Evolutionary conservation across 2,888 invertebrate genomes (phyloP).

Genomic region (Ichneumoninae sp.): DNA sequence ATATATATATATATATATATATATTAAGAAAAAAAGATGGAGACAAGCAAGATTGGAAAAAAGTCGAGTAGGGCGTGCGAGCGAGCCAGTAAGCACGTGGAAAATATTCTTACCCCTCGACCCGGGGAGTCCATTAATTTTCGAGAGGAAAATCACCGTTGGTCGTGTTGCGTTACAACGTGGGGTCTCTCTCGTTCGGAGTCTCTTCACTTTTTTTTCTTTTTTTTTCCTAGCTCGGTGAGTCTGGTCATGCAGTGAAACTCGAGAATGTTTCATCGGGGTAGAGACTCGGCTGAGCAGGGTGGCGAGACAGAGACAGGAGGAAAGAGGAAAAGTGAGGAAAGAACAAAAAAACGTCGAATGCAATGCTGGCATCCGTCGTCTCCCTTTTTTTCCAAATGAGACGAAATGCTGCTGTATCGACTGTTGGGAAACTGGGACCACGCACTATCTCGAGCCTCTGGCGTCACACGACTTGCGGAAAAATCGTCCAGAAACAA

Average conservation of each 20-base stretch:
- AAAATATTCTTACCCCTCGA: conserved; percentile 64
- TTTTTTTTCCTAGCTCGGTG: conserved; percentile 22
- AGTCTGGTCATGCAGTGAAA: conserved; percentile 71
- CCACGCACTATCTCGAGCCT: conserved; percentile 52
- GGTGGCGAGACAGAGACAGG: conserved; percentile 55
- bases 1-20: too few relatives aligned
- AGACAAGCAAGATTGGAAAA: conserved; percentile 41
- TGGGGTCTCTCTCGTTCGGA: conserved; percentile 52
- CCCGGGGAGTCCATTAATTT: conserved; percentile 76
- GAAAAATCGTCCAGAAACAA: too few relatives aligned
- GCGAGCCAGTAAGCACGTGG: conserved; percentile 36
- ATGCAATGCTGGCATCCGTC: conserved; percentile 36
- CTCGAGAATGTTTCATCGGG: conserved; percentile 72
- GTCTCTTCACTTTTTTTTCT: conserved; percentile 35
- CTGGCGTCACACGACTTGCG: too few relatives aligned
- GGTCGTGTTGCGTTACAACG: conserved; percentile 75
- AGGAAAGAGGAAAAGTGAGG: conserved; percentile 14
- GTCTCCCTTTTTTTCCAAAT: conserved; percentile 35
- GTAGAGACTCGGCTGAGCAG: conserved; percentile 43
- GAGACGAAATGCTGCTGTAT: conserved; percentile 58
- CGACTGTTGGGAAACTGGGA: conserved; percentile 45
- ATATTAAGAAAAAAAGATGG: conserved; percentile 35
- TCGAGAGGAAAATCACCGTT: conserved; percentile 76
- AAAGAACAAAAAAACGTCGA: conserved; percentile 27
- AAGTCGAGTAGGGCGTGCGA: conserved; percentile 35